Evolutionary conservation across 1,140 invertebrate genomes (phyloP).

Genomic region (Mycetomoellerius zeteki): DNA sequence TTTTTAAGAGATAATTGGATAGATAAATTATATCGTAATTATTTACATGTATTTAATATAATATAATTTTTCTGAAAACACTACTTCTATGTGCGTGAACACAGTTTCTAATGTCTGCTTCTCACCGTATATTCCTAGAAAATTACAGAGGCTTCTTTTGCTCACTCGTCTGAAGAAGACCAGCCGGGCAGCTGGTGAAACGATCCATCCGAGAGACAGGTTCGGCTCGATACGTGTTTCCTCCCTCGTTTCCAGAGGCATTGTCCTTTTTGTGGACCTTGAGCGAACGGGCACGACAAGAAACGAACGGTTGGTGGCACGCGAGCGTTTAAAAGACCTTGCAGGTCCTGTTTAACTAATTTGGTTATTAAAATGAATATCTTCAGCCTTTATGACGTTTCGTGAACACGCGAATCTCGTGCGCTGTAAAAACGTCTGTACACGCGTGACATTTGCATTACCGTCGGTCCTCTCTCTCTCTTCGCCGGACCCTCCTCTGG

Average conservation of each 20-base stretch:
- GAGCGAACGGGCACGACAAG: conserved; percentile 60
- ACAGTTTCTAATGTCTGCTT: not conserved
- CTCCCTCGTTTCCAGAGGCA: conserved; percentile 49
- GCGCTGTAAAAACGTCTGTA: conserved; percentile 23
- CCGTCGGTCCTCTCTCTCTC: no score
- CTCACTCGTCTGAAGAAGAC: conserved; percentile 1
- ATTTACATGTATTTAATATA: not conserved
- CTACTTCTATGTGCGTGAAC: not conserved
- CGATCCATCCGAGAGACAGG: conserved; percentile 59
- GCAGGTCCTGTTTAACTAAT: conserved; percentile 71
- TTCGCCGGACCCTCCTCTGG: not conserved
- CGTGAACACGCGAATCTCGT: conserved; percentile 63
- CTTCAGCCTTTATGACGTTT: conserved; percentile 55
- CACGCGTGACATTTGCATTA: conserved; percentile 59
- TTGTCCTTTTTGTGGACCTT: conserved; percentile 67
- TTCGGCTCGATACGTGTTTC: conserved; percentile 55
- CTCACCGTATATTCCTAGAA: conserved; percentile 22
- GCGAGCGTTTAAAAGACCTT: conserved; percentile 67
- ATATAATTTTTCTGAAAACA: conserved; percentile 32
- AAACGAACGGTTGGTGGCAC: conserved; percentile 68
- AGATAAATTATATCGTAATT: conserved; percentile 2
- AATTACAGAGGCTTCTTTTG: conserved; percentile 31
- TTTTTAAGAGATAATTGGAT: conserved; percentile 2
- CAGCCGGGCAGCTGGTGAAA: conserved; percentile 38
- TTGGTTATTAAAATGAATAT: conserved; percentile 79